These are phyloP conservation scores for Ferdinandea cuprea DNA, from an alignment of 2,888 invertebrate genomes.

Conservation along the genomic window DNA sequence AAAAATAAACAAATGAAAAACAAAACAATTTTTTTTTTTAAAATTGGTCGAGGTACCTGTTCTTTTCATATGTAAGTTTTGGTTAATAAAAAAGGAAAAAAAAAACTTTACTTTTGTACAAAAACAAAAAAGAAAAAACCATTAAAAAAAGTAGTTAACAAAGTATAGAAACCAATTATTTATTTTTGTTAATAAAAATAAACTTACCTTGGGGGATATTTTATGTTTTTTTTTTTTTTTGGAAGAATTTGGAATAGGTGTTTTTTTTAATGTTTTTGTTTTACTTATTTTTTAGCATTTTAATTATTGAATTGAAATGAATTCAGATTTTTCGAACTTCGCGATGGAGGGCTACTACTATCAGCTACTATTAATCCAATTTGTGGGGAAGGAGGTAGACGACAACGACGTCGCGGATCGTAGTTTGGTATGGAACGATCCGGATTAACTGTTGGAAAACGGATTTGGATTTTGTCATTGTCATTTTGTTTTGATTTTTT, in stretches of 20 bases:
- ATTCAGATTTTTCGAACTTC: slow-evolving; percentile 77
- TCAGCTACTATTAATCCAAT: slow-evolving; percentile 81
- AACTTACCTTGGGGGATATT: slow-evolving; percentile 81
- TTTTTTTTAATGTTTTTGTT: slow-evolving; percentile 43
- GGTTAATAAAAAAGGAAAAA: slow-evolving; percentile 73
- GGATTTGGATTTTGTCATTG: slow-evolving; percentile 76
- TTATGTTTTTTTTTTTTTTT: slow-evolving; percentile 75
- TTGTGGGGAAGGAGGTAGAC: slow-evolving; percentile 75
- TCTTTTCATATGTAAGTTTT: slow-evolving; percentile 58
- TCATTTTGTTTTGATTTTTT: slow-evolving; percentile 55
- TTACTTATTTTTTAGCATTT: slow-evolving; percentile 45
- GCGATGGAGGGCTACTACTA: slow-evolving; percentile 78
- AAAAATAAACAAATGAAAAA: slow-evolving; percentile 27
- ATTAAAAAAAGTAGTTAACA: slow-evolving; percentile 71
- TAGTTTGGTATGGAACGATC: slow-evolving; percentile 78
- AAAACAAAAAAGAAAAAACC: slow-evolving; percentile 73
- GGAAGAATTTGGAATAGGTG: slow-evolving; percentile 71
- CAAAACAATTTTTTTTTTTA: slow-evolving; percentile 31
- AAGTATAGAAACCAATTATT: slow-evolving; percentile 77
- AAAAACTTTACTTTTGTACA: slow-evolving; percentile 65
- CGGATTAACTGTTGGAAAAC: slow-evolving; percentile 81
- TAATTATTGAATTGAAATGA: slow-evolving; percentile 77
- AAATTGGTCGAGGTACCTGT: slow-evolving; percentile 76
- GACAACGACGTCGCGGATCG: slow-evolving; percentile 80
- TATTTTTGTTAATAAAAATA: slow-evolving; percentile 77